Base-by-base conservation (phyloP, 64 coral and sea anemone genomes). In the Trachythela sp. region DNA sequence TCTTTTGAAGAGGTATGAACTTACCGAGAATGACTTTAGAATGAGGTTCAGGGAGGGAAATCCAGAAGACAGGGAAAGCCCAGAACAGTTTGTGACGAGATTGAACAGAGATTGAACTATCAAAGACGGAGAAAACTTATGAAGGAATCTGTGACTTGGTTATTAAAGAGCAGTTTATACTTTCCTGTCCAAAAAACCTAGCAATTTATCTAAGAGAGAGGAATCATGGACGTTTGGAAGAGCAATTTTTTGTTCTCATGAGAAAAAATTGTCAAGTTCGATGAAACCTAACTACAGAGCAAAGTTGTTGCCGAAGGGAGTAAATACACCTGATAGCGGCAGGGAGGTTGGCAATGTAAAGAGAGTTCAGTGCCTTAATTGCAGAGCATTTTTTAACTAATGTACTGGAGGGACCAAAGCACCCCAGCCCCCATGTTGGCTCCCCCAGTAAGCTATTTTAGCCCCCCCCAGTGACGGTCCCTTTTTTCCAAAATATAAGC, bases 41-140 rank as follows among this genome's bases (percentile, higher is more conserved):
- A 10, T 89, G 6, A 85, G 86, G 56, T 86, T 94, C 39, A 54
- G 90, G 22, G 30, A 68, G 0, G 83, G 72, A 0, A 88, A 59
- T 49, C 35, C 71, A 31, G 87, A 89, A 39, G 18, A 14, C n/a
- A 83, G 64, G 1, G 87, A 95, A 27, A 90, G 77, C 2, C 86
- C 80, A 14, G 77, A 85, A 14, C 93, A 95, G 42, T 94, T 95
- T 59, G 54, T 77, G 33, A 86, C 85, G 0, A 83, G 94, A 80
- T n/a, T 95, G 42, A 8, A 71, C 0, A 39, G 42, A 0, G 90
- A 39, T 92, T 17, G 94, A 95, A 15, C 22, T 94, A 1, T 85
- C 75, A 31, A 84, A 84, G 14, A 90, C 48, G 0, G 76, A 80
- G 13, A 70, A 33, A 8, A 77, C 90, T 5, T 91, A 77, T 77